Base-by-base conservation (phyloP, 2,888 invertebrate genomes). In the Apotomis capreana region DNA sequence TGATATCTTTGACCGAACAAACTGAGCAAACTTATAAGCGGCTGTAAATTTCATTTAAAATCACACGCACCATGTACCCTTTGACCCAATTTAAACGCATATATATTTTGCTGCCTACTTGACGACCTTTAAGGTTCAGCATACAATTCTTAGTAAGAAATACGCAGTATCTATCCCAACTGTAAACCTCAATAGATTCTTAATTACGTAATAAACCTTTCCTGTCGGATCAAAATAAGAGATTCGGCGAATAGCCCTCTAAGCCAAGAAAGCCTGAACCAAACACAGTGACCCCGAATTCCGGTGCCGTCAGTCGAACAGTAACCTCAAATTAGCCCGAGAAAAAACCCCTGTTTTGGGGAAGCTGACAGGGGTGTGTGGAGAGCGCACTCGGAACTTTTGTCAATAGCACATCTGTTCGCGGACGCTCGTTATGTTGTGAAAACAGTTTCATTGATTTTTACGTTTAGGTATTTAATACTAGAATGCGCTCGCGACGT, bases 241-340 rank as follows among this genome's bases (percentile, higher is more conserved):
- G 36, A 52, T 68, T 44, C 55, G 15, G 37, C 49, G 26, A 63
- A 72, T 54, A 9, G 57, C 44, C 44, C 57, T 58, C 52, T 15
- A 68, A 58, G 68, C 59, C 68, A 72, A 68, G 68, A 74, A 73
- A 70, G 69, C 72, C 76, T 76, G 77, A 80, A 74, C 78, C 79
- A 78, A 81, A 76, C 78, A 78, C 77, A 76, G 76, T 79, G 80
- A 78, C 77, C 77, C 77, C 76, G 82, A 82, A 82, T 82, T 81
- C 81, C 79, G 79, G 77, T 73, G 79, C 76, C 77, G 81, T 81
- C 79, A 81, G 76, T 80, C 81, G 80, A 83, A 83, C 80, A 84
- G 81, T 82, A 83, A 85, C 86, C 86, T 85, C 86, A 87, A 88
- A 89, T 88, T 87, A 87, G 85, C 81, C 79, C 77, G 80, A 78